These are phyloP conservation scores for Halesus radiatus DNA, from an alignment of 1,140 invertebrate species.

Conservation along the genomic window DNA sequence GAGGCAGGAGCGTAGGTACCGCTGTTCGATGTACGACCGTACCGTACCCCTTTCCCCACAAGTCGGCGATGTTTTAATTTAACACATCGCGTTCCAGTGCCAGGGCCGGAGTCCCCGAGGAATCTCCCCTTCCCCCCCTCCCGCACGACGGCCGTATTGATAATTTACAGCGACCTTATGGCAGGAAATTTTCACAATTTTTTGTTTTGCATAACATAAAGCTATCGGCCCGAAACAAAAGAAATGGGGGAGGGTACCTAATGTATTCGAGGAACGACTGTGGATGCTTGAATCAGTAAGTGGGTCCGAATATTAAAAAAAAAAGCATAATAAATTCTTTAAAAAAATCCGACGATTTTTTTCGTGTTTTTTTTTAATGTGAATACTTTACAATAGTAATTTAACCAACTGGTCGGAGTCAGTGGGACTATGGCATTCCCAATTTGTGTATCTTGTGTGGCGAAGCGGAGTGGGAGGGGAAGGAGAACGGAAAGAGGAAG, in stretches of 20 bases:
- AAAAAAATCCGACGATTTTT: no score
- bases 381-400: no score
- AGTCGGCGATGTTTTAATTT: constrained; percentile 58
- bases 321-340: no score
- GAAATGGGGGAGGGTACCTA: neutral
- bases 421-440: no score
- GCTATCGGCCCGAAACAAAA: constrained; percentile 41
- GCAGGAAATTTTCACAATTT: constrained; percentile 34
- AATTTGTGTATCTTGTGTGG: no score
- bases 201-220: constrained; percentile 49
- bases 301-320: no score
- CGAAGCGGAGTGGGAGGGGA: no score
- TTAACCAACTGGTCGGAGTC: no score
- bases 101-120: constrained; percentile 36
- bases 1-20: neutral
- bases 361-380: no score
- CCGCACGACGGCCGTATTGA: constrained; percentile 48
- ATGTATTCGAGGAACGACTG: no score
- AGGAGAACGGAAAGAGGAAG: no score
- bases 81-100: constrained; percentile 52
- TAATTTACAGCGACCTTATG: constrained; percentile 55
- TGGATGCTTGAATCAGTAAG: no score
- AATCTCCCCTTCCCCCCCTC: constrained; percentile 7
- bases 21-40: neutral
- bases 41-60: constrained; percentile 40